phyloP scores from a whole-genome alignment of 1,140 invertebrate species.

The Geopemphigus sp. region DNA sequence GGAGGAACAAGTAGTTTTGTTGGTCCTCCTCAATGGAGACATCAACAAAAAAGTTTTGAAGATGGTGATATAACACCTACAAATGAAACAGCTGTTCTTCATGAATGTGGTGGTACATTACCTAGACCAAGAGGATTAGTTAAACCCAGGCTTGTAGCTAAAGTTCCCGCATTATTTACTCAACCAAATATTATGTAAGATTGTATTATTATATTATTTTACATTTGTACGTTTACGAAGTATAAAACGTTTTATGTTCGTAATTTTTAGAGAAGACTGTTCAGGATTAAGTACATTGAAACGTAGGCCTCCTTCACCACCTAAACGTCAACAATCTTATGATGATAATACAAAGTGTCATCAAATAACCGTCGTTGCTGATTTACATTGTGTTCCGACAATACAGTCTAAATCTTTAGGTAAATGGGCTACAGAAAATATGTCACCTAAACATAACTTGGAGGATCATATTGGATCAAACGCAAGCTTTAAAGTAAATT shows the following conservation, averaged over 20 bases:
- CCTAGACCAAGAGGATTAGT: slow-evolving; percentile 78
- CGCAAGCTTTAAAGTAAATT: slow-evolving; percentile 78
- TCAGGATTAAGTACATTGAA: slow-evolving; percentile 51
- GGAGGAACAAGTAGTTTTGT: slow-evolving; percentile 54
- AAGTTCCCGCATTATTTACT: slow-evolving; percentile 65
- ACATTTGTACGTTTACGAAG: background rate
- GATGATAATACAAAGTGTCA: slow-evolving; percentile 12
- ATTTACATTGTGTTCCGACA: slow-evolving; percentile 55
- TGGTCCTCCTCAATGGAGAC: slow-evolving; percentile 62
- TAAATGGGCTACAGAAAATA: slow-evolving; percentile 57
- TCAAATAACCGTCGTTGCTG: slow-evolving; percentile 54
- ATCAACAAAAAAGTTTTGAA: slow-evolving; percentile 66
- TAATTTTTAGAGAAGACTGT: slow-evolving; percentile 37
- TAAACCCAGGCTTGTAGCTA: slow-evolving; percentile 79
- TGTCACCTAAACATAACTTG: slow-evolving; percentile 58
- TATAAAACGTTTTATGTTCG: background rate
- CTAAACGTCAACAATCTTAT: slow-evolving; percentile 65
- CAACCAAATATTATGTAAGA: slow-evolving; percentile 52
- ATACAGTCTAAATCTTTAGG: slow-evolving; percentile 57
- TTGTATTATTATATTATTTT: slow-evolving; percentile 37
- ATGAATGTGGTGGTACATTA: slow-evolving; percentile 76
- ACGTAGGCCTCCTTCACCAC: slow-evolving; percentile 71
- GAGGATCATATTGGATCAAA: slow-evolving; percentile 71
- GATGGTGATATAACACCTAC: slow-evolving; percentile 86
- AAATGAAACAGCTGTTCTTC: slow-evolving; percentile 66